These are phyloP conservation scores for Ameiurus melas DNA, from an alignment of 2,113 vertebrate genomes.

Conservation along the genomic window DNA sequence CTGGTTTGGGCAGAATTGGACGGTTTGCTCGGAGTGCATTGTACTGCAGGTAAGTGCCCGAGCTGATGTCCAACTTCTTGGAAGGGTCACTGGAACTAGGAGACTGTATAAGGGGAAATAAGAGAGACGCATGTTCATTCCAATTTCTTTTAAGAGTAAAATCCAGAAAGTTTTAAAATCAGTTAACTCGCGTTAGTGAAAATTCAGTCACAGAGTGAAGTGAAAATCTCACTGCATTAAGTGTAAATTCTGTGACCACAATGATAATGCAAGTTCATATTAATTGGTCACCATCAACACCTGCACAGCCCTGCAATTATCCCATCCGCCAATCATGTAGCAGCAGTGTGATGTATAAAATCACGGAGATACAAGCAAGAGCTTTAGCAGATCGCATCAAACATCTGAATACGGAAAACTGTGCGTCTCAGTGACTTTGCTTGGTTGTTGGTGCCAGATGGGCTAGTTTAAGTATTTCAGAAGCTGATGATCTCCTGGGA, in stretches of 20 bases:
- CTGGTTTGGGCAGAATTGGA: conserved; percentile 78
- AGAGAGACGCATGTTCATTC: conserved; percentile 4
- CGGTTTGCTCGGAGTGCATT: conserved; percentile 77
- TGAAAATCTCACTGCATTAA: not conserved
- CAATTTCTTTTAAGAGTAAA: not conserved
- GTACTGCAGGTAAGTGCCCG: conserved; percentile 77
- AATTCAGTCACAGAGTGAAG: not conserved
- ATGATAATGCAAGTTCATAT: not conserved
- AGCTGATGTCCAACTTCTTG: conserved; percentile 71
- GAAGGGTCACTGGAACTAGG: conserved; percentile 63
- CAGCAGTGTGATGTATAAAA: not conserved
- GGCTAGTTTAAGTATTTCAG: not conserved
- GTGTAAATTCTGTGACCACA: not conserved
- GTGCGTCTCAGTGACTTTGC: not conserved
- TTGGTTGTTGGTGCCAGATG: not conserved
- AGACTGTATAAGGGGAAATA: conserved; percentile 57
- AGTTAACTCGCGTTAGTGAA: not conserved
- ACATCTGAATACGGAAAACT: not conserved
- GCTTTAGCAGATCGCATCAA: not conserved
- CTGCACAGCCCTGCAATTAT: not conserved
- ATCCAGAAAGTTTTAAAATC: not conserved
- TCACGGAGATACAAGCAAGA: not conserved
- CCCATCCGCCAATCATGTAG: not conserved
- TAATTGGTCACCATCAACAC: not conserved
- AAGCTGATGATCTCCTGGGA: not conserved